These are phyloP conservation scores for Phragmatobia fuliginosa DNA, from an alignment of 2,888 invertebrate species.

Conservation along the genomic window DNA sequence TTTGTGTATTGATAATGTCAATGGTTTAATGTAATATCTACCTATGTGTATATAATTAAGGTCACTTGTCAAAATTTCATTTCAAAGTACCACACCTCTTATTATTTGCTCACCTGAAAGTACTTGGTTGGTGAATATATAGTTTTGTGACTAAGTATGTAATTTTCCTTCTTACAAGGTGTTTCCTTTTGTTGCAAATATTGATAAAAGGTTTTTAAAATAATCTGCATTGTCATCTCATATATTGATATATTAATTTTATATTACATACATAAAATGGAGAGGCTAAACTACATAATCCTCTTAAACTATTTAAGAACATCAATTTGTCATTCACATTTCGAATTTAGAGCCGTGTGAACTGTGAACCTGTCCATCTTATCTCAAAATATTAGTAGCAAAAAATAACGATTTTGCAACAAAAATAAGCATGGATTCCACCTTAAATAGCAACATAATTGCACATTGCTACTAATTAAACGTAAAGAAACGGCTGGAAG, in stretches of 20 bases:
- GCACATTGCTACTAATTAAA: constrained; percentile 40
- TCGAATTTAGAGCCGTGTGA: constrained; percentile 19
- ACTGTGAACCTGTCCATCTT: constrained; percentile 17
- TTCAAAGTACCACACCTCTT: constrained; percentile 4
- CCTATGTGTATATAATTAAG: neutral
- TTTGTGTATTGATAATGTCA: neutral
- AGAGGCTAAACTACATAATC: constrained; percentile 8
- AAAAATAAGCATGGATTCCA: constrained; percentile 33
- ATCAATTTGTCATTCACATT: constrained; percentile 30
- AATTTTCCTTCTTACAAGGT: neutral
- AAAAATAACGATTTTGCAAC: constrained; percentile 21
- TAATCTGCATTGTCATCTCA: neutral
- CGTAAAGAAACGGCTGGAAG: constrained; percentile 50
- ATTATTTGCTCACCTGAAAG: neutral
- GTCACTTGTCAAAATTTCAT: neutral
- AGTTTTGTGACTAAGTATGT: neutral
- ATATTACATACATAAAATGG: neutral
- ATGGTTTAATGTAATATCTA: neutral
- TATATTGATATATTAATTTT: neutral
- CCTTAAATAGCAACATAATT: constrained; percentile 18
- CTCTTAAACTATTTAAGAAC: constrained; percentile 8
- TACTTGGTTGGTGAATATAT: neutral
- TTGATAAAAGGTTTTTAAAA: neutral
- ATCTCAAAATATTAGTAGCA: constrained; percentile 11
- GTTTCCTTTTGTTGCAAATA: neutral